phyloP scores from a whole-genome alignment of 2,888 invertebrate genomes.

The Allygus modestus region DNA sequence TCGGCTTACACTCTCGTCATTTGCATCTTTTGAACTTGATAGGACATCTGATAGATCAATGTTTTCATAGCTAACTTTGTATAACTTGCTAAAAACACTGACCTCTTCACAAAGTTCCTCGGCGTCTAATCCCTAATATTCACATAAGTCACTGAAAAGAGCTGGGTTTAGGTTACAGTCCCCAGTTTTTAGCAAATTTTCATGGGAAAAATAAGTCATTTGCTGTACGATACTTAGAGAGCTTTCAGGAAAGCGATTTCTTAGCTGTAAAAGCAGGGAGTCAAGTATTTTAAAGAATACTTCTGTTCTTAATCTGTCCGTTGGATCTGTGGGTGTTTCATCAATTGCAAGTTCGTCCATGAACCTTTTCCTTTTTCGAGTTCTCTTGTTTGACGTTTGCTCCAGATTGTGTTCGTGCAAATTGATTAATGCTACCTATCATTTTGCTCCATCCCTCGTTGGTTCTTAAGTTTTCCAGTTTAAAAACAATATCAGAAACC shows the following conservation, averaged over 20 bases:
- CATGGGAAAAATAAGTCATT: slow-evolving; percentile 21
- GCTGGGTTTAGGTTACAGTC: neutral
- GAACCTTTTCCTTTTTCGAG: no score
- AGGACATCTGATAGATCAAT: slow-evolving; percentile 39
- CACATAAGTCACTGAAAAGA: neutral
- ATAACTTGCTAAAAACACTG: neutral
- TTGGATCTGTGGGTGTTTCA: slow-evolving; percentile 20
- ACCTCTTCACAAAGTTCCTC: neutral
- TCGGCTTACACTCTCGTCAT: neutral
- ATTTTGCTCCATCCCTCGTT: slow-evolving; percentile 38
- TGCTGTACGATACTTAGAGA: neutral
- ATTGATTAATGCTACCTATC: neutral
- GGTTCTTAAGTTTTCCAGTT: slow-evolving; percentile 38
- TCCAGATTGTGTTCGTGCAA: neutral
- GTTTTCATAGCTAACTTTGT: neutral
- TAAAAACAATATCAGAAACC: neutral
- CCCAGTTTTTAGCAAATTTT: neutral
- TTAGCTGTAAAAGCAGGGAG: slow-evolving; percentile 19
- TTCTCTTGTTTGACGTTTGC: slow-evolving; percentile 1
- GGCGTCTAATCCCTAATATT: neutral
- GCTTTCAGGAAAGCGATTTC: slow-evolving; percentile 44
- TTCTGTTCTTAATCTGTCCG: slow-evolving; percentile 33
- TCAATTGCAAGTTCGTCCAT: slow-evolving; percentile 57
- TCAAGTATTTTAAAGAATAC: slow-evolving; percentile 40
- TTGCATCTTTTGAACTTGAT: neutral